phyloP scores from a whole-genome alignment of 2,888 invertebrate species.

The Lagria hirta region DNA sequence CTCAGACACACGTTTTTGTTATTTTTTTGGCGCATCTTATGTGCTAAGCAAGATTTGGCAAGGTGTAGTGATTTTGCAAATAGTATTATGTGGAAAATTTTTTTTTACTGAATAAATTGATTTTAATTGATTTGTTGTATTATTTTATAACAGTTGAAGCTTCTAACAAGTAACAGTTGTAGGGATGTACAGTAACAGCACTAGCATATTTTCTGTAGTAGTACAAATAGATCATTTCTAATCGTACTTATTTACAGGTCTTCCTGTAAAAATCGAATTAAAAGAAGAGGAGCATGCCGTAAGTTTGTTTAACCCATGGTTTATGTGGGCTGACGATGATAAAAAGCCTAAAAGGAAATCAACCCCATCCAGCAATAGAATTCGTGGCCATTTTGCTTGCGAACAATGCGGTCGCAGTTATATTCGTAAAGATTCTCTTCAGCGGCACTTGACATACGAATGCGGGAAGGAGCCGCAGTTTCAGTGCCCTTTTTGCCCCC shows the following conservation, averaged over 20 bases:
- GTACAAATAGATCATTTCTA: too few species aligned
- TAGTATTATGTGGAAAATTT: background rate
- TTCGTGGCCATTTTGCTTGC: conserved; percentile 59
- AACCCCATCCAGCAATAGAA: conserved; percentile 53
- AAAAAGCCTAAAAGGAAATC: conserved; percentile 39
- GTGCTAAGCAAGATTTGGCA: background rate
- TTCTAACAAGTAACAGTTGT: conserved; percentile 15
- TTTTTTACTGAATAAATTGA: background rate
- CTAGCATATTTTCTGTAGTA: too few species aligned
- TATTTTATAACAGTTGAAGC: conserved; percentile 10
- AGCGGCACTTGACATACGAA: conserved; percentile 75
- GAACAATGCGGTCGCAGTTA: conserved; percentile 76
- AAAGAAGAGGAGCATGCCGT: conserved; percentile 35
- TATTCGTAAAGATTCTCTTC: conserved; percentile 75
- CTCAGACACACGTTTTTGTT: too few species aligned
- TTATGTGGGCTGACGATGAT: conserved; percentile 26
- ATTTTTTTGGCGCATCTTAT: background rate
- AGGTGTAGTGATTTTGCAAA: background rate
- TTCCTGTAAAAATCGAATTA: conserved; percentile 48
- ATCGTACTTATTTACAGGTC: conserved; percentile 36
- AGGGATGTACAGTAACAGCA: conserved; percentile 13
- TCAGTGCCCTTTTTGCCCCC: conserved; percentile 70
- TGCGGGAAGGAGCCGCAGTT: conserved; percentile 72
- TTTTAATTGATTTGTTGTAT: conserved; percentile 1
- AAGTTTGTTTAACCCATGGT: conserved; percentile 30